Evolutionary conservation across 2,113 vertebrate species (phyloP).

Genomic region (Thermophis baileyi): DNA sequence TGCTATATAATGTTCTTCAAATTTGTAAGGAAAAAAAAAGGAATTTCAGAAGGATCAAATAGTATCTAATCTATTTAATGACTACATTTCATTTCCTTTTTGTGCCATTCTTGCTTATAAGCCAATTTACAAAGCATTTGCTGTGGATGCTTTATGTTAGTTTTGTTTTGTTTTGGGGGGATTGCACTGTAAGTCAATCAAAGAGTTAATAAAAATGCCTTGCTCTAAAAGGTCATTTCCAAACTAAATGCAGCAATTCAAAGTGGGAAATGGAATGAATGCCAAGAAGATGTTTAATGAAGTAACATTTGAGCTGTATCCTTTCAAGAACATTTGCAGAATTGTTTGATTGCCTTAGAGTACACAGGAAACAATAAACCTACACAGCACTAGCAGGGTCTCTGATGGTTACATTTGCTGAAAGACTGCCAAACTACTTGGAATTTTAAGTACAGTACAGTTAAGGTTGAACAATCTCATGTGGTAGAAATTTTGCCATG

Average conservation of each 20-base stretch:
- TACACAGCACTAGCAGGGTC: neutral
- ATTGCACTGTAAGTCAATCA: conserved; percentile 40
- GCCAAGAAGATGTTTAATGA: conserved; percentile 58
- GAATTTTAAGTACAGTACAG: conserved; percentile 56
- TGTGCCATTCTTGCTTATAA: conserved; percentile 7
- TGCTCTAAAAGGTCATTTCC: conserved; percentile 56
- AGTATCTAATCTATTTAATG: conserved; percentile 42
- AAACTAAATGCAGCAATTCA: conserved; percentile 61
- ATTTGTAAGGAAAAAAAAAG: conserved; percentile 3
- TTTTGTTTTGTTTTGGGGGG: conserved; percentile 31
- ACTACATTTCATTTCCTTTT: conserved; percentile 42
- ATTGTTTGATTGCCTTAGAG: conserved; percentile 56
- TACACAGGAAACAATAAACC: conserved; percentile 35
- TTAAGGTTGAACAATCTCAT: conserved; percentile 38
- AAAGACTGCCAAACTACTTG: neutral
- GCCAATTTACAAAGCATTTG: conserved; percentile 34
- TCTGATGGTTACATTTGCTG: conserved; percentile 36
- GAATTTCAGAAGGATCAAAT: conserved; percentile 29
- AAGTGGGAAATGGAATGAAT: conserved; percentile 58
- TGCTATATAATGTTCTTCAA: conserved; percentile 9
- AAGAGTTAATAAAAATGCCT: conserved; percentile 62
- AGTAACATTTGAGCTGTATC: conserved; percentile 51
- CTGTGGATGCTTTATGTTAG: conserved; percentile 54
- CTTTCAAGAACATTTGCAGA: conserved; percentile 64
- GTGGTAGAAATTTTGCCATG: conserved; percentile 39